Base-by-base conservation (phyloP, 2,113 vertebrate genomes). In the Dicrurus megarhynchus region DNA sequence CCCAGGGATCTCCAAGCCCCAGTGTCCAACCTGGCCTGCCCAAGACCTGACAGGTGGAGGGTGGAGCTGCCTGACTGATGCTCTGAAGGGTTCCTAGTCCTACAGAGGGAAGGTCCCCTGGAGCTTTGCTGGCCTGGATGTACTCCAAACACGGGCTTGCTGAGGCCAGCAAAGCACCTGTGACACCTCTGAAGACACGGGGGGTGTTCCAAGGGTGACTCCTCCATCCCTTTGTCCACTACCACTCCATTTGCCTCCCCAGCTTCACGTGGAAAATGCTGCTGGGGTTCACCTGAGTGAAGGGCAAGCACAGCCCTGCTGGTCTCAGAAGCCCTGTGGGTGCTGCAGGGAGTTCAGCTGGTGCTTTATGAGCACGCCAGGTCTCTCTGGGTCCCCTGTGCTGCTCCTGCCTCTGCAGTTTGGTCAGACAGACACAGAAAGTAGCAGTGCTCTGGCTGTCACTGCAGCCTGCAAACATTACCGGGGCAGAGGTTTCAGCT, bases 251-350 rank as follows among this genome's bases (percentile, higher is more conserved):
- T 16, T 87, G 23, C 37, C 8, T 60, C 50, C 47, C 50, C 47
- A 22, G 0, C 15, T 21, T 1, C 0, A 3, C 5, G 0, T 9
- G 33, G 41, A 23, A 18, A 64, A 33, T 1, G 4, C 65, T 71
- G 59, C 85, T 35, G 76, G 73, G 35, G 3, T 39, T 91, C 76
- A 18, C 33, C 32, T 26, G 42, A 8, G 17, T 6, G 28, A 23
- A 39, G 70, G 17, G 14, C 24, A 12, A 35, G 37, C 20, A 4
- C 9, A 35, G 1, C 42, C 57, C 49, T 14, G 28, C 18, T 10
- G 49, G 8, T 33, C 19, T 37, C 52, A 28, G 64, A 2, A 30
- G 27, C 30, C 26, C 50, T 37, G 59, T 13, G 56, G 63, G 49
- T 53, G 52, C 76, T 13, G 17, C 56, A 52, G 75, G 74, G n/a